These are phyloP conservation scores for Mormyrus hasselquistii DNA, from an alignment of 2,797 vertebrate species.

Conservation along the genomic window DNA sequence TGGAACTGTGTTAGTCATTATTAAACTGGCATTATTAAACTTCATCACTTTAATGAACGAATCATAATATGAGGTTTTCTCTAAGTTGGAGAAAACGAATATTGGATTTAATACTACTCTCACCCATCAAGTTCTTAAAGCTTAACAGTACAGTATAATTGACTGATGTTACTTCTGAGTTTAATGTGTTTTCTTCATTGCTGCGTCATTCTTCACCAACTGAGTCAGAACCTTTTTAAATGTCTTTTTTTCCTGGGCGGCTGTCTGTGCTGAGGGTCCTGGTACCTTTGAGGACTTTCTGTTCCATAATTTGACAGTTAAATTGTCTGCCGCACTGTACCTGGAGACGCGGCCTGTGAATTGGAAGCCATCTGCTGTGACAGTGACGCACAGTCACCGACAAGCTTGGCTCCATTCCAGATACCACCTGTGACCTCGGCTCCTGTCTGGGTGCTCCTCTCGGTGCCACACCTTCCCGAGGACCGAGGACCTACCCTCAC, in stretches of 20 bases:
- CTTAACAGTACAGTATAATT: not conserved
- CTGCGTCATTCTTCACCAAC: not conserved
- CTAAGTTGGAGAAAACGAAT: not conserved
- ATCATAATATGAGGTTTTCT: not conserved
- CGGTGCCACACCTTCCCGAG: not conserved
- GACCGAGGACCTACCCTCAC: not conserved
- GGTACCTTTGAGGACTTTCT: not conserved
- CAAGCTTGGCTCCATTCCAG: not conserved
- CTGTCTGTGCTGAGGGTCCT: not conserved
- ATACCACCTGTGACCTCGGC: not conserved
- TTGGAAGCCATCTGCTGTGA: slow-evolving; percentile 5
- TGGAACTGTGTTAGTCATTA: not conserved
- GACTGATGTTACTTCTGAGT: not conserved
- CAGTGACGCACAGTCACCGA: not conserved
- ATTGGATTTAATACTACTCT: not conserved
- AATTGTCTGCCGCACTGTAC: not conserved
- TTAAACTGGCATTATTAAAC: not conserved
- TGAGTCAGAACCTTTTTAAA: not conserved
- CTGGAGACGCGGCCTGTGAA: not conserved
- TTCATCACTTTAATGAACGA: not conserved
- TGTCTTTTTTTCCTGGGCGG: not conserved
- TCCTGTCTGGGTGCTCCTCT: not conserved
- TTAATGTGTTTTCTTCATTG: not conserved
- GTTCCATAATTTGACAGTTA: slow-evolving; percentile 15
- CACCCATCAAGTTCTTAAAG: not conserved